Conservation (phyloP, 2,113 vertebrate species). For the Tupaia tana region DNA sequence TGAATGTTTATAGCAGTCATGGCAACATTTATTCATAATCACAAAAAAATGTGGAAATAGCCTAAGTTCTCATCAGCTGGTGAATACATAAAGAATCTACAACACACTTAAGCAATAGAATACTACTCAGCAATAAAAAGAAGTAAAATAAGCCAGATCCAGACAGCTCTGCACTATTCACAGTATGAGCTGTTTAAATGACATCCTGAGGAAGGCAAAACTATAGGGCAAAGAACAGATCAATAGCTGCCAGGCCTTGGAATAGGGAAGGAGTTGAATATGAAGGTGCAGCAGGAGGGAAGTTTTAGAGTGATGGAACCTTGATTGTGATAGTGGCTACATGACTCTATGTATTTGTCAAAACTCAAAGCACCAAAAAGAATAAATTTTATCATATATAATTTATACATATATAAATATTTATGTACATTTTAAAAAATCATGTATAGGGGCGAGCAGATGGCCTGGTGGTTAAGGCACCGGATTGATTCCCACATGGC, state of each 20-base stretch:
- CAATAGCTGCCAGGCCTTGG: not conserved
- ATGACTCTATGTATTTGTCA: not conserved
- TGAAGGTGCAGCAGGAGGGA: not conserved
- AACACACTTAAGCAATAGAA: not conserved
- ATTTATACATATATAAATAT: not conserved
- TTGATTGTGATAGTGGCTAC: not conserved
- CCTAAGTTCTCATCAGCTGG: not conserved
- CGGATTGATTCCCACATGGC: no score
- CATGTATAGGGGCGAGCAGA: not conserved
- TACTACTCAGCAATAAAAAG: not conserved
- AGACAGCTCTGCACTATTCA: not conserved
- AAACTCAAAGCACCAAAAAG: not conserved
- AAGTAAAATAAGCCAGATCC: not conserved
- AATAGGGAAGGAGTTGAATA: not conserved
- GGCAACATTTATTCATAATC: not conserved
- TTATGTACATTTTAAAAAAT: not conserved
- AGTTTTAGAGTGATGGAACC: not conserved
- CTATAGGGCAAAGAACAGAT: not conserved
- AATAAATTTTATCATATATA: not conserved
- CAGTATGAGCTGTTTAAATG: not conserved
- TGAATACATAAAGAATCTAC: not conserved
- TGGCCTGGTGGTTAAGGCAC: no score
- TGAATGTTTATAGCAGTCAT: not conserved
- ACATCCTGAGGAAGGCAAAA: not conserved
- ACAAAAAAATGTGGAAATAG: not conserved